These are phyloP conservation scores for Lepidothrix coronata DNA, from an alignment of 2,113 vertebrate genomes.

Conservation along the genomic window DNA sequence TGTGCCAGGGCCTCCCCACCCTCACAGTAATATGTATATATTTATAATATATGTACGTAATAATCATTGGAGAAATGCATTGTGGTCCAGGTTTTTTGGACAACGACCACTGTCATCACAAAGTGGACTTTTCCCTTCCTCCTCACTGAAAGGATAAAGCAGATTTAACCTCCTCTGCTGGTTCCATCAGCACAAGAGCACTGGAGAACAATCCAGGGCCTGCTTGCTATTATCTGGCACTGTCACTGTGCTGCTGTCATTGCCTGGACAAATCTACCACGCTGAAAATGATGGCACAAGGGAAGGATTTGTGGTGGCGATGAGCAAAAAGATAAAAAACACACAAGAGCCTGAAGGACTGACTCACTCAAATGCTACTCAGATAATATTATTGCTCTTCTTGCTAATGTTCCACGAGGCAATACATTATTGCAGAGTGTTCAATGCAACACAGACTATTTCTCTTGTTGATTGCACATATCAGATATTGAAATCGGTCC, in stretches of 20 bases:
- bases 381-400: slow-evolving; percentile 23
- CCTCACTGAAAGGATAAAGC: neutral
- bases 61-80: neutral
- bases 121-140: neutral
- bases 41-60: neutral
- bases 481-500: slow-evolving; percentile 44
- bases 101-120: neutral
- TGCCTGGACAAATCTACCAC: neutral
- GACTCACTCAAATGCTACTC: neutral
- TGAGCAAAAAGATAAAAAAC: neutral
- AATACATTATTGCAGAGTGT: neutral
- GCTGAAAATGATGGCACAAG: neutral
- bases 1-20: neutral
- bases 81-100: neutral
- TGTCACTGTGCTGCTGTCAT: neutral
- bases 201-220: neutral
- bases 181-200: neutral
- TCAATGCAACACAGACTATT: neutral
- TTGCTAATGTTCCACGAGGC: neutral
- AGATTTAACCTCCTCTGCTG: neutral
- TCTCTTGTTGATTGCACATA: slow-evolving; percentile 21
- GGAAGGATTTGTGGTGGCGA: neutral
- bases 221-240: neutral
- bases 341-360: neutral
- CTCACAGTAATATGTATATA: neutral